Evolutionary conservation across 2,888 invertebrate species (phyloP), one percentile per base, ranked within the genome.

Genomic region (Drosophila hawaiiensis): DNA sequence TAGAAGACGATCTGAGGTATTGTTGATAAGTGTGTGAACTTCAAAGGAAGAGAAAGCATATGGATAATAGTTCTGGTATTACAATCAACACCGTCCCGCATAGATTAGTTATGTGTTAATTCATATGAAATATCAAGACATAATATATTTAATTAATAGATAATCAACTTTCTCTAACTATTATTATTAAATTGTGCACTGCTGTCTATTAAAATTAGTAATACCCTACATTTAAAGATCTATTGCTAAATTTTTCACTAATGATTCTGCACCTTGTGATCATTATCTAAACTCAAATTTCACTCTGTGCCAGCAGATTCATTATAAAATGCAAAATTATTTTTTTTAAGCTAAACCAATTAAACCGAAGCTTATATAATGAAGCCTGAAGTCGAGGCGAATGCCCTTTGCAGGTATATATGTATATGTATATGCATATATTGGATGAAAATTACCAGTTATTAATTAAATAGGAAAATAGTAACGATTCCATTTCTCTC

Each of bases 391-490:
- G 71, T 53, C 16, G 65, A 50, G 76, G 79, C 73, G 76, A 78
- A 78, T 78, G 78, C 80, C 78, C 78, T 78, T 78, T 72, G 29
- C 61, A 64, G 49, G 74, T 63, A 31, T 54, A 39, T 63, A 31
- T 58, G 39, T 60, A 0, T 22, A 53, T 1, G 7, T 56, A 39
- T 25, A 25, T 19, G 52, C 12, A 55, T 52, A 72, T 68, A 79
- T 68, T 76, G 63, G 55, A 76, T 76, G 80, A 73, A 76, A 76
- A 76, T 80, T 70, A 74, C 53, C 73, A 67, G 75, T 77, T 83
- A 88, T 84, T 81, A 88, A 88, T 84, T 85, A 88, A 84, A n/a
- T 39, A 73, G 77, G 73, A 73, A 81, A 84, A 84, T 88, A 83
- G 79, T 81, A 81, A 71, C 52, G 60, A 55, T 65, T 55, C 69